Conservation (phyloP, 2,113 vertebrate species). For the Loxodonta africana region DNA sequence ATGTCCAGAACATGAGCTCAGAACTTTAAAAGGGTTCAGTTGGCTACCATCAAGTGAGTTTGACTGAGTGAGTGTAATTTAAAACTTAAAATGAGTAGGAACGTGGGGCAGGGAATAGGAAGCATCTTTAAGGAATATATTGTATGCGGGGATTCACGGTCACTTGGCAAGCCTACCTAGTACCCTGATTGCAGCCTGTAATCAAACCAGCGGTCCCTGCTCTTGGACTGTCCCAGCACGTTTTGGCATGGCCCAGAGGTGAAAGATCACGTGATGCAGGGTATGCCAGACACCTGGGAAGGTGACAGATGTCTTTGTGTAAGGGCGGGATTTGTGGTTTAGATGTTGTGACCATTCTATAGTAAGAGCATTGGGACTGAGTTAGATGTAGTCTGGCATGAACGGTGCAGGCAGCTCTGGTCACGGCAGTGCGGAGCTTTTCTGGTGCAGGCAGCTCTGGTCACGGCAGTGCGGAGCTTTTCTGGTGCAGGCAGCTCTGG, state of each 20-base stretch:
- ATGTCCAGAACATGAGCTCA: neutral
- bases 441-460: no score
- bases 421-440: no score
- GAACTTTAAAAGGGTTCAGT: neutral
- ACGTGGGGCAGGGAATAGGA: neutral
- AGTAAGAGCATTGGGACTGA: neutral
- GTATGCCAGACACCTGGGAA: neutral
- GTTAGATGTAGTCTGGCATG: accelerated
- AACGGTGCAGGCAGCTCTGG: neutral
- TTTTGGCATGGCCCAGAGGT: neutral
- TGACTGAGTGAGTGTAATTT: neutral
- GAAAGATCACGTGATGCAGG: neutral
- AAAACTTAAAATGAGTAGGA: neutral
- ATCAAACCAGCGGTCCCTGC: neutral
- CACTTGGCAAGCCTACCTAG: neutral
- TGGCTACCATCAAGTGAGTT: neutral
- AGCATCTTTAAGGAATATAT: neutral
- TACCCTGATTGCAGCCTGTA: neutral
- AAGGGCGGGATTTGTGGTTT: neutral
- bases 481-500: neutral
- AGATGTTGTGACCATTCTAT: neutral
- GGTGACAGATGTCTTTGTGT: neutral
- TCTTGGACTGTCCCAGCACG: neutral
- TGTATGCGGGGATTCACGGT: conserved; percentile 28
- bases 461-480: neutral